Base-by-base conservation (phyloP, 2,113 vertebrate species). In the Ictalurus furcatus region DNA sequence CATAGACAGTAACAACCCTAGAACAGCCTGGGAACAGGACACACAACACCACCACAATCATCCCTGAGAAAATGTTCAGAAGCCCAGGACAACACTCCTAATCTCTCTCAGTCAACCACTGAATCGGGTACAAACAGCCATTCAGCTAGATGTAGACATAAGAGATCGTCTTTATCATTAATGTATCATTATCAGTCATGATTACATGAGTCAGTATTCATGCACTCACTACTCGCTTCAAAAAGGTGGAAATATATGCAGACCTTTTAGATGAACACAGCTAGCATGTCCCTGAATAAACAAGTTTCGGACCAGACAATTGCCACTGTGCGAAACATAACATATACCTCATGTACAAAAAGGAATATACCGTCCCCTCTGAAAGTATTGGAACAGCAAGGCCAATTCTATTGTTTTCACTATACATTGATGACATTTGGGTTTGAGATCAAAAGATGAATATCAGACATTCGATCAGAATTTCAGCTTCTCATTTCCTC, bases 1-100 rank as follows among this genome's bases (percentile, higher is more conserved):
- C 92, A 94, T 91, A 93, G 95, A 95, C 94, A 92, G 95, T 94
- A 91, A 94, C 93, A 90, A 91, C 86, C 88, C 40, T 91, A 92
- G 94, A 93, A 95, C 94, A 94, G 93, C 95, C 95, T 95, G 94
- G 94, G 95, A 96, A 96, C 94, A 91, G 92, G 95, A 95, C 93
- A 96, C 89, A 94, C 95, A 95, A 96, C 94, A 96, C 95, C 95
- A 92, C 93, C 80, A 92, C 89, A 90, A 93, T 92, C 91, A 94
- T 94, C 95, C 91, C 92, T 94, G 95, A 95, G 95, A 96, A 95
- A 95, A 93, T 91, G 93, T 85, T 78, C 85, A 87, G 86, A 87
- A 89, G 88, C 86, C 58, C 48, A 12, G 79, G 23, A 90, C 88
- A 91, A 88, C 87, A 89, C 83, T 85, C 89, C 86, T 82, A 90